phyloP scores from a whole-genome alignment of 2,888 invertebrate species.

The Iselma pallidipennis region DNA sequence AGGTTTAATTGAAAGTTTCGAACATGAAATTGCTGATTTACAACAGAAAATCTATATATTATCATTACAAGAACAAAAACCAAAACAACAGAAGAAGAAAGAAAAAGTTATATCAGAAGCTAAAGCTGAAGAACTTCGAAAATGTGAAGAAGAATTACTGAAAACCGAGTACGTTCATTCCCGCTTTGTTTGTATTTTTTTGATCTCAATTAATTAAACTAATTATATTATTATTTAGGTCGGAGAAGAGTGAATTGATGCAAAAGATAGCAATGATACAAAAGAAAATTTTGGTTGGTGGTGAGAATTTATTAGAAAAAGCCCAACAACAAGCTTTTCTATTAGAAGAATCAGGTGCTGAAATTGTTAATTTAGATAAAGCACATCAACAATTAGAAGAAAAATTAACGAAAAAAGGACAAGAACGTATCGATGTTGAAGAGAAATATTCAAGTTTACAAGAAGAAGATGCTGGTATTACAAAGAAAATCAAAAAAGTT shows the following conservation, averaged over 20 bases:
- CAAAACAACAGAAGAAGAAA: slow-evolving; percentile 54
- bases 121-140: slow-evolving; percentile 44
- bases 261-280: slow-evolving; percentile 89
- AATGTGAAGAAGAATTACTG: slow-evolving; percentile 49
- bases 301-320: slow-evolving; percentile 96
- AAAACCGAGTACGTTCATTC: slow-evolving; percentile 50
- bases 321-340: slow-evolving; percentile 91
- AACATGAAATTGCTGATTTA: slow-evolving; percentile 93
- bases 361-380: slow-evolving; percentile 76
- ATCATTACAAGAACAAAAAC: slow-evolving; percentile 46
- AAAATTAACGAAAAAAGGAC: slow-evolving; percentile 86
- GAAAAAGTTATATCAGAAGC: slow-evolving; percentile 35
- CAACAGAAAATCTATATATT: slow-evolving; percentile 56
- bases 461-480: slow-evolving; percentile 92
- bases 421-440: slow-evolving; percentile 90
- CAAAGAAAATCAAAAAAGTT: slow-evolving; percentile 88
- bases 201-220: slow-evolving; percentile 14
- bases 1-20: slow-evolving; percentile 92
- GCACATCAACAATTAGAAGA: slow-evolving; percentile 81
- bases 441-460: slow-evolving; percentile 93
- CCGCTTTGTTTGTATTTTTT: slow-evolving; percentile 12
- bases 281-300: slow-evolving; percentile 95
- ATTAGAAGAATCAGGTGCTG: slow-evolving; percentile 83
- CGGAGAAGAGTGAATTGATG: slow-evolving; percentile 80
- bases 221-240: slow-evolving; percentile 55